Conservation (phyloP, 2,113 vertebrate species). For the Pterophyllum scalare region DNA sequence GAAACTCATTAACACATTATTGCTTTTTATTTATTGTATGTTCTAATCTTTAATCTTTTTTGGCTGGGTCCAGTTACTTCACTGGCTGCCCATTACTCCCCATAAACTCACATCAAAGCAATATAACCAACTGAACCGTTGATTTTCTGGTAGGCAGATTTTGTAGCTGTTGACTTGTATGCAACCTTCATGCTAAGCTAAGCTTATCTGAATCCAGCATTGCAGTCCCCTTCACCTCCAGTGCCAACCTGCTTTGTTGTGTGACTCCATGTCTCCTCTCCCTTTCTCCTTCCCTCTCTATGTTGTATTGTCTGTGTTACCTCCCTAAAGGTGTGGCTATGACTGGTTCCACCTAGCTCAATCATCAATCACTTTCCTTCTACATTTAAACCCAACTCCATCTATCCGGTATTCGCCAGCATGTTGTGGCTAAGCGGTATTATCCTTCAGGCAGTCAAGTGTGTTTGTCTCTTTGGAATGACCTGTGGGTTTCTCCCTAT, state of each 20-base stretch:
- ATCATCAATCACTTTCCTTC: neutral
- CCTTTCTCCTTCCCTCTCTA: neutral
- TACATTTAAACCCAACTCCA: neutral
- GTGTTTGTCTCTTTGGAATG: neutral
- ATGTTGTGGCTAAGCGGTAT: neutral
- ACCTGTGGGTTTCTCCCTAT: fast-evolving
- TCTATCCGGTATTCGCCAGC: neutral
- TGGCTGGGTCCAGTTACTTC: neutral
- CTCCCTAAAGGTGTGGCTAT: neutral
- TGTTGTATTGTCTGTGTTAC: neutral
- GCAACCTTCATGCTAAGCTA: neutral
- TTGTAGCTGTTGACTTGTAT: neutral
- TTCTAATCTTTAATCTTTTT: conserved; percentile 7
- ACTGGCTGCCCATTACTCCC: neutral
- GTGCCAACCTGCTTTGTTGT: neutral
- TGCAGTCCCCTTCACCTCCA: neutral
- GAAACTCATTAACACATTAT: neutral
- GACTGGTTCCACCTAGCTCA: neutral
- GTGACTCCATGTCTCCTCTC: neutral
- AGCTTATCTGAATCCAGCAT: neutral
- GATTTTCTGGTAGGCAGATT: neutral
- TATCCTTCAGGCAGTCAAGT: neutral
- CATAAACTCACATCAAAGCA: neutral
- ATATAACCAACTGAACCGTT: neutral
- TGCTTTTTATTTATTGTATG: conserved; percentile 1